These are phyloP conservation scores for Sylvietta virens DNA, from an alignment of 2,113 vertebrate species.

Conservation along the genomic window DNA sequence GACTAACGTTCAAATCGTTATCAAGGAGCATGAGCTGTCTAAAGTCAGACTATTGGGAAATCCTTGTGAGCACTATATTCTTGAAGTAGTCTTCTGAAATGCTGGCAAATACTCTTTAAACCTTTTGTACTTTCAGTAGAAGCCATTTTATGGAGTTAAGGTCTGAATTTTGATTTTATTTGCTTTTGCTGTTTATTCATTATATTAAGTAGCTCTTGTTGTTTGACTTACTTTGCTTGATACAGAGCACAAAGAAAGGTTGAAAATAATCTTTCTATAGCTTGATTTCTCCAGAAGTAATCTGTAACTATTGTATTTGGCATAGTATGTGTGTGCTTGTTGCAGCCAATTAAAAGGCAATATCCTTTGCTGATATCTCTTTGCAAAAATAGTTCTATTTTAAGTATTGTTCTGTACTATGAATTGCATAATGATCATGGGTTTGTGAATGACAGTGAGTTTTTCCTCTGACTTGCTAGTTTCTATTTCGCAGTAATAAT, in stretches of 20 bases:
- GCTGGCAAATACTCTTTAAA: background rate
- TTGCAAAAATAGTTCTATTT: background rate
- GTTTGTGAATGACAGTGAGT: background rate
- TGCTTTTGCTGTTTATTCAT: background rate
- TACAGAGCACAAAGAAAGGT: background rate
- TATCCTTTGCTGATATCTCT: background rate
- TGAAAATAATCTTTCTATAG: background rate
- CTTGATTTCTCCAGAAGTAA: background rate
- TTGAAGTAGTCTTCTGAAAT: background rate
- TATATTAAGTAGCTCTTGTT: background rate
- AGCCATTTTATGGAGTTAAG: background rate
- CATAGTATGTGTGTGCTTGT: accelerated
- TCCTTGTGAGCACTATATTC: background rate
- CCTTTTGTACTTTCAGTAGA: background rate
- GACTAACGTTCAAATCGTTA: conserved; percentile 22
- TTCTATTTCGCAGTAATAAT: background rate
- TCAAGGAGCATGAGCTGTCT: background rate
- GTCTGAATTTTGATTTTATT: background rate
- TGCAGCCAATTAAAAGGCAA: background rate
- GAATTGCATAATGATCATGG: background rate
- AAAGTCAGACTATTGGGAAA: background rate
- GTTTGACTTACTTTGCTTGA: background rate
- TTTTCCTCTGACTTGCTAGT: background rate
- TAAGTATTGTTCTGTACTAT: background rate
- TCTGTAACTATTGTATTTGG: background rate